Conservation (phyloP, 2,797 vertebrate genomes). For the Hippopotamyrus pictus region DNA sequence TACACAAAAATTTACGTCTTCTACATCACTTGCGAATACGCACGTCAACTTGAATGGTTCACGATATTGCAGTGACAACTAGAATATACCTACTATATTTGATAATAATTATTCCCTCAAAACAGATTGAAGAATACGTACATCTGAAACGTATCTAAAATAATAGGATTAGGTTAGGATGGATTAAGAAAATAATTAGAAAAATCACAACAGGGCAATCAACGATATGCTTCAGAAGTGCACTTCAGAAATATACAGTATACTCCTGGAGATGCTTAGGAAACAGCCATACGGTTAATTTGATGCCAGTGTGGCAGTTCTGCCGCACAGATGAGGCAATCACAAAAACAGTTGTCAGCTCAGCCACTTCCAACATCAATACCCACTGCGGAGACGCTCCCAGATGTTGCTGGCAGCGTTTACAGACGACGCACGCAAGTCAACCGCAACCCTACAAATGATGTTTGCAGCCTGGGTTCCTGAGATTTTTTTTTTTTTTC, state of each 20-base stretch:
- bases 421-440: constrained; percentile 33
- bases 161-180: not conserved
- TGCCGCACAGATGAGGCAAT: not conserved
- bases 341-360: not conserved
- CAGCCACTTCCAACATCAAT: constrained; percentile 23
- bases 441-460: constrained; percentile 25
- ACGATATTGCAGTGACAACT: not conserved
- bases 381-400: constrained; percentile 26
- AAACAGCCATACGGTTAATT: not conserved
- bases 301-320: not conserved
- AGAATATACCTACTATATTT: not conserved
- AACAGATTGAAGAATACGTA: not conserved
- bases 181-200: not conserved
- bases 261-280: not conserved
- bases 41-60: not conserved
- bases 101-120: not conserved
- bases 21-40: not conserved
- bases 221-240: not conserved
- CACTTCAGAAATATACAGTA: not conserved
- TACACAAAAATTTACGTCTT: not conserved
- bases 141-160: not conserved
- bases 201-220: not conserved
- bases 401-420: constrained; percentile 36
- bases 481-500: constrained; percentile 21
- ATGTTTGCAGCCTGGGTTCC: constrained; percentile 32